Evolutionary conservation across 2,797 vertebrate genomes (phyloP), one percentile per base, ranked within the genome.

Genomic region (Lepidocolaptes lacrymiger): DNA sequence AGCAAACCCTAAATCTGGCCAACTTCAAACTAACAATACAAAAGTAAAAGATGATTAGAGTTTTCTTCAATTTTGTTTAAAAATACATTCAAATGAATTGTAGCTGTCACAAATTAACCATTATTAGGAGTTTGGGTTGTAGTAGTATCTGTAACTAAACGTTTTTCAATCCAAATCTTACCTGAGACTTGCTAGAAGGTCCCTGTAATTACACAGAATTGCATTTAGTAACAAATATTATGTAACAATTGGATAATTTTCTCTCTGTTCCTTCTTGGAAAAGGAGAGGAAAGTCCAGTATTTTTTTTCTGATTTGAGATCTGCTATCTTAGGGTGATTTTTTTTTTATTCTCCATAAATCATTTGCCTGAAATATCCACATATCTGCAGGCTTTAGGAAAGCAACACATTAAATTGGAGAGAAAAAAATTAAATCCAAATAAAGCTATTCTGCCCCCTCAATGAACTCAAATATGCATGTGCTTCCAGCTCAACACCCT

Each of bases 391-490:
- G 21, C 62, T 51, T 71, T 86, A 21, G 32, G 14, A 44, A 1
- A 64, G 9, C 52, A 52, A 22, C 4, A 7, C 22, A 56, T 8
- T 36, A 39, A 63, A 59, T 9, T 28, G 30, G 32, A 77, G 12
- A 49, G 19, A 59, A 61, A 90, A 67, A 37, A 54, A 24, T 8
- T 7, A 54, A 89, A 48, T 20, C 2, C 4, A 77, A 85, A 34
- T 59, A 61, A 89, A 82, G 10, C 5, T 14, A 8, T 62, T 74
- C 28, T 2, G 6, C 21, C 8, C 11, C 5, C 4, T 16, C 58
- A 1, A 17, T 37, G 7, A 58, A 69, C 2, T 59, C 26, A 55
- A 54, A 56, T 48, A 30, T 7, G 10, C 3, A 2, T 3, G 3
- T 46, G 34, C 44, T 69, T 37, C 26, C 71, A 86, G 10, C 10